Conservation (phyloP, 2,797 vertebrate species). For the Amazonetta brasiliensis region DNA sequence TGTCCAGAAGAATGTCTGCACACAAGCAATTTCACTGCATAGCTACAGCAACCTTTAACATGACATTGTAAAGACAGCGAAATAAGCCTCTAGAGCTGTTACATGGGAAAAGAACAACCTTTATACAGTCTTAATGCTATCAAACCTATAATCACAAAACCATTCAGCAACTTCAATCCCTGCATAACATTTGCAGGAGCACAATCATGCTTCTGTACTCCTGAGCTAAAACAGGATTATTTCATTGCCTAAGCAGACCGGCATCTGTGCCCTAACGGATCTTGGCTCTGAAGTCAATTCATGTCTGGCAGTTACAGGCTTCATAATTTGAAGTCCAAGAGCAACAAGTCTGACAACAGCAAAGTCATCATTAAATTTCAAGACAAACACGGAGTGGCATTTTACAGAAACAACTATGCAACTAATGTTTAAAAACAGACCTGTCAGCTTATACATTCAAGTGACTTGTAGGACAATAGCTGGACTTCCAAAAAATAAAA, state of each 20-base stretch:
- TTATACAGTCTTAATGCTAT: not conserved
- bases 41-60: not conserved
- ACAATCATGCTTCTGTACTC: not conserved
- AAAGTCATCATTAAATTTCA: not conserved
- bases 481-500: too few relatives aligned
- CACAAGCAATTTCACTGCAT: not conserved
- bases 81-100: not conserved
- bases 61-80: not conserved
- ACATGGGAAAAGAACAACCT: not conserved
- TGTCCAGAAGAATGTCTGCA: not conserved
- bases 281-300: constrained; percentile 1
- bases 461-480: not conserved
- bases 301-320: not conserved
- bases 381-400: not conserved
- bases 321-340: not conserved
- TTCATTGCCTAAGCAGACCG: constrained; percentile 20
- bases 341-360: not conserved
- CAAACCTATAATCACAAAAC: constrained; percentile 27
- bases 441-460: not conserved
- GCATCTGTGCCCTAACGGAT: not conserved
- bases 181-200: constrained; percentile 22
- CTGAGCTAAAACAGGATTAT: not conserved
- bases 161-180: constrained; percentile 27
- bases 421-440: not conserved
- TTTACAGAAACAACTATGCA: not conserved